Evolutionary conservation across 1,140 invertebrate species (phyloP), one percentile per base, ranked within the genome.

Genomic region (Bombus polaris): DNA sequence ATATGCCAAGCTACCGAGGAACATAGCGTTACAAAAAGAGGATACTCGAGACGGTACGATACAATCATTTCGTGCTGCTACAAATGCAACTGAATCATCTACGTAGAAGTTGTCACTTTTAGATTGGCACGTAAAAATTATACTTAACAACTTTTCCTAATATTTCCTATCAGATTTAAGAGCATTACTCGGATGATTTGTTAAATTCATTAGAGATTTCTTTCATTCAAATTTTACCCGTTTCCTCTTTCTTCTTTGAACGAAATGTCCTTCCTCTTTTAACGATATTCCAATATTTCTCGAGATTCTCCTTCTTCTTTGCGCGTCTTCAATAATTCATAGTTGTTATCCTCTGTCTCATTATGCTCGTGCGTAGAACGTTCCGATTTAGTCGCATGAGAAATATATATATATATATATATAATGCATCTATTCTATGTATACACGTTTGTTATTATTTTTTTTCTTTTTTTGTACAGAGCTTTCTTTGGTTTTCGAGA

Each of bases 121-220:
- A 86, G 83, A 89, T 91, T 91, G 90, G 89, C 90, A 91, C 87
- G 59, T 79, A 81, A 70, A 89, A 91, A 88, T 89, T 81, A 86
- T 84, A 47, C 82, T 78, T 68, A 28, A 70, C 42, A 32, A 57
- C 28, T 42, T 59, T n/a, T 2, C 13, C 2, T 39, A 59, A 35
- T 35, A 25, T 66, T 74, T n/a, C 2, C 28, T 42, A 39, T 59
- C 37, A 68, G 59, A 81, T 72, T 81, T 35, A 74, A 47, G 44
- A 79, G 47, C 25, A n/a, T 8, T 28, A 39, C 35, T 44, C n/a
- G 25, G 25, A 35, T 37, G 3, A 70, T 62, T 39, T 2, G 10
- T 37, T 77, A 57, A 59, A 77, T 32, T 65, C 35, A 62, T 77
- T 28, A 10, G 2, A 10, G 2, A 39, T 66, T 28, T 12, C 25